These are phyloP conservation scores for Pristionchus entomophagus DNA, from an alignment of 2,888 invertebrate species.

Conservation along the genomic window DNA sequence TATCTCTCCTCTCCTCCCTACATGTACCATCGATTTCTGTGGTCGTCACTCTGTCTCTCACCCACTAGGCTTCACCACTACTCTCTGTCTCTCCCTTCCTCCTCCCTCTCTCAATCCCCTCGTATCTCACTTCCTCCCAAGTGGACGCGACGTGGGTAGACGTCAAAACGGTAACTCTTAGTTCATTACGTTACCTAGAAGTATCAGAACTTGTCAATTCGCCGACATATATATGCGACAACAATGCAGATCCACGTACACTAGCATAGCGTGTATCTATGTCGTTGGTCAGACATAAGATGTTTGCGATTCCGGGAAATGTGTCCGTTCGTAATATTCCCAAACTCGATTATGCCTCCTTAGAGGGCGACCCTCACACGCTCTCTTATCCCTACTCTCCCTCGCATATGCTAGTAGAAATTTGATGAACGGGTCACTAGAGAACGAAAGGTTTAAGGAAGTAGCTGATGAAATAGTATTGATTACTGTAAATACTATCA, in stretches of 20 bases:
- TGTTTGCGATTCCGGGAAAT: too few relatives aligned
- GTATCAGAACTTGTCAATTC: too few relatives aligned
- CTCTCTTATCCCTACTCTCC: not conserved
- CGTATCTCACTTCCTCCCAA: not conserved
- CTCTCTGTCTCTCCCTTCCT: conserved; percentile 16
- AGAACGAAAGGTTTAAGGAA: not conserved
- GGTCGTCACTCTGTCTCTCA: conserved; percentile 15
- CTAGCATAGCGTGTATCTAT: too few relatives aligned
- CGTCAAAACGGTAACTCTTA: too few relatives aligned
- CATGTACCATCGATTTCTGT: conserved; percentile 30
- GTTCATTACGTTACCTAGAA: too few relatives aligned
- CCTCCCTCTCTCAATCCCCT: not conserved
- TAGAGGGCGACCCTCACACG: not conserved
- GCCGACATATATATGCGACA: too few relatives aligned
- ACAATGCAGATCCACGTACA: too few relatives aligned
- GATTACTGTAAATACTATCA: too few relatives aligned
- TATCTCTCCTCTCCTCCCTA: not conserved
- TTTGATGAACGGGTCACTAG: conserved; percentile 1
- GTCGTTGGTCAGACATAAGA: too few relatives aligned
- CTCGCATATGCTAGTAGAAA: conserved; percentile 30
- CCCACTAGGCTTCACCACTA: not conserved
- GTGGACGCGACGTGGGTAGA: too few relatives aligned
- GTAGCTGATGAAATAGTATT: not conserved
- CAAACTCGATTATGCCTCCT: conserved; percentile 27
- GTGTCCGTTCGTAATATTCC: conserved; percentile 18